A percentile compares a stretch with the other conserved stretches of the same genome.
Evolutionary conservation across 2,113 vertebrate species (phyloP).

Genomic region (Festucalex cinctus): DNA sequence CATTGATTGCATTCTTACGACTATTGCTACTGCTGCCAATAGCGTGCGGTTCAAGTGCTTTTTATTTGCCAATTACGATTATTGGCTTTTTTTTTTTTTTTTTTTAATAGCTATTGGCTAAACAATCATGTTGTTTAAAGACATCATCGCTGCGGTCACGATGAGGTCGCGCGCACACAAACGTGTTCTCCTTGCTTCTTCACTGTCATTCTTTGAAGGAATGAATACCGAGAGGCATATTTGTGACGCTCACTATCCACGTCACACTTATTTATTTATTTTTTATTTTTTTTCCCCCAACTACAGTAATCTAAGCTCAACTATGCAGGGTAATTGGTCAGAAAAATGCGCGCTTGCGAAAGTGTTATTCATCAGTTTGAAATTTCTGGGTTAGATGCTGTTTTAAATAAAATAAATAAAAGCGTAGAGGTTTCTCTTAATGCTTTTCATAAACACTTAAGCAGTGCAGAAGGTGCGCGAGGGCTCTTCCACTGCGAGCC

Average conservation of each 20-base stretch:
- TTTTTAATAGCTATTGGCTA: not conserved
- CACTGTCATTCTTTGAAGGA: not conserved
- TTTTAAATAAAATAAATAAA: not conserved
- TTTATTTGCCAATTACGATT: not conserved
- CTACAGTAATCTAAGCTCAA: not conserved
- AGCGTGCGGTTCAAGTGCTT: not conserved
- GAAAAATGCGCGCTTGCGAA: not conserved
- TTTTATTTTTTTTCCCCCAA: not conserved
- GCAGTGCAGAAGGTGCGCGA: not conserved
- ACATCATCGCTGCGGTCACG: slow-evolving; percentile 1
- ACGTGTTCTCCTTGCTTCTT: not conserved
- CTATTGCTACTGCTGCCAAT: not conserved
- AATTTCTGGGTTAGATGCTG: not conserved
- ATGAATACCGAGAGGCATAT: not conserved
- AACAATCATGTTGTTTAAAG: slow-evolving; percentile 3
- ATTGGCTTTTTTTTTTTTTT: slow-evolving; percentile 6
- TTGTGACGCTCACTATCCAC: not conserved
- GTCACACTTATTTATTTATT: not conserved
- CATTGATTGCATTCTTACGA: not conserved
- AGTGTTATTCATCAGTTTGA: not conserved
- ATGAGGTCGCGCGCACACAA: not conserved
- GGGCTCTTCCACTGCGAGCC: not conserved
- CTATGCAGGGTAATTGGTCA: not conserved
- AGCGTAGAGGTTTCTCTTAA: not conserved
- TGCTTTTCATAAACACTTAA: not conserved